These are phyloP conservation scores for Eilema sororculum DNA, from an alignment of 2,888 invertebrate genomes.

Conservation along the genomic window DNA sequence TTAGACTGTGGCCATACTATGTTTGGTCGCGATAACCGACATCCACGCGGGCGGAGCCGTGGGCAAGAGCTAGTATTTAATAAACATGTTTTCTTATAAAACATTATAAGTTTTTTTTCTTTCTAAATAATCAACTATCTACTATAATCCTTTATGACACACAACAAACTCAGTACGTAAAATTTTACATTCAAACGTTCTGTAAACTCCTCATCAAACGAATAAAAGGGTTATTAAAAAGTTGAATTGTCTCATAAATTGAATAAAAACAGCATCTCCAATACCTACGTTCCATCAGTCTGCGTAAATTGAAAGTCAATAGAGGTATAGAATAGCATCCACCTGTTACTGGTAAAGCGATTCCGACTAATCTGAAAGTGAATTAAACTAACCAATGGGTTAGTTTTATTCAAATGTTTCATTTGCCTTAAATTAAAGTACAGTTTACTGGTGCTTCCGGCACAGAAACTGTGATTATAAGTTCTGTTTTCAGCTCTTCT, in stretches of 20 bases:
- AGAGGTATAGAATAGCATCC: background rate
- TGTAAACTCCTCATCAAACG: too few species aligned
- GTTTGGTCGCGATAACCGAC: too few species aligned
- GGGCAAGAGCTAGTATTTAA: too few species aligned
- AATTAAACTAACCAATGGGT: too few species aligned
- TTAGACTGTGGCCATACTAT: too few species aligned
- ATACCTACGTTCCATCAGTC: background rate
- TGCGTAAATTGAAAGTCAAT: constrained; percentile 9
- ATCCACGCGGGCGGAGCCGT: too few species aligned
- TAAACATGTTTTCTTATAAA: too few species aligned
- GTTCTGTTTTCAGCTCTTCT: background rate
- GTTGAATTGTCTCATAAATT: background rate
- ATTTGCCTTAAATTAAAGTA: background rate
- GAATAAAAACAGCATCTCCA: background rate
- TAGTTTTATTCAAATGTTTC: background rate
- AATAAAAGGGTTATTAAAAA: background rate
- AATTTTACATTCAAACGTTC: too few species aligned
- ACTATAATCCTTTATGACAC: too few species aligned
- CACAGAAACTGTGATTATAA: background rate
- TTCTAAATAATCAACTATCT: too few species aligned
- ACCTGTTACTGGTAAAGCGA: background rate
- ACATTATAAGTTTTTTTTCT: too few species aligned
- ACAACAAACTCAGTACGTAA: too few species aligned
- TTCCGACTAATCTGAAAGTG: background rate
- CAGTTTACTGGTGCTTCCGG: background rate